Base-by-base conservation (phyloP, 2,797 vertebrate genomes). In the Todus mexicanus region DNA sequence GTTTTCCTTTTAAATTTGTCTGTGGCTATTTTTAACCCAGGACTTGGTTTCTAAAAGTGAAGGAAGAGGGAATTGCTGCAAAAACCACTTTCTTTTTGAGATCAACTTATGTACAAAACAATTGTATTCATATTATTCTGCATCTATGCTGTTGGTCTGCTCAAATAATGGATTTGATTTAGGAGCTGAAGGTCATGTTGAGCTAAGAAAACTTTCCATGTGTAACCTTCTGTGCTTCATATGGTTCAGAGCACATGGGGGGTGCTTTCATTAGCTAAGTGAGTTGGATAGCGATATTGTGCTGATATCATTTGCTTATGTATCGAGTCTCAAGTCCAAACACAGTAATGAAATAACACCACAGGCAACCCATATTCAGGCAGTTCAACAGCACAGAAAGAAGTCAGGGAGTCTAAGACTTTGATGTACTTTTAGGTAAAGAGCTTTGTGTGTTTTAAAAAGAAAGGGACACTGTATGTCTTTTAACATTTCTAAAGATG, bases 1-100 rank as follows among this genome's bases (percentile, higher is more conserved):
- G 20, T 93, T 94, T 92, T 85, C 43, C 71, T 57, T 94, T 84
- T 90, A 93, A 90, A 73, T 80, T 57, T 80, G 61, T 42, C 23
- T 4, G 4, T 21, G 16, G 35, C 10, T 92, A 65, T 91, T 95
- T 94, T 87, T 83, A 77, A 53, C 23, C 51, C 5, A 1, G 31
- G 48, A 42, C 13, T 88, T 92, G 40, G 43, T 84, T 84, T 94
- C 64, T 82, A 15, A 43, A 68, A 68, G 15, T 6, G 16, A 77
- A 42, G 71, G 50, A 92, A 74, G 68, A 76, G 15, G 3, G 22
- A 86, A 76, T 76, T 0, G 0, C 35, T 92, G 17, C 53, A 70
- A 86, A 86, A 75, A 84, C 5, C 2, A 56, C 26, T 54, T 68
- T 89, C 25, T 68, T 22, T 31, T 61, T 75, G 35, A 43, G 38